Base-by-base conservation (phyloP, 2,888 invertebrate genomes). In the Trypoxylon attenuatum region DNA sequence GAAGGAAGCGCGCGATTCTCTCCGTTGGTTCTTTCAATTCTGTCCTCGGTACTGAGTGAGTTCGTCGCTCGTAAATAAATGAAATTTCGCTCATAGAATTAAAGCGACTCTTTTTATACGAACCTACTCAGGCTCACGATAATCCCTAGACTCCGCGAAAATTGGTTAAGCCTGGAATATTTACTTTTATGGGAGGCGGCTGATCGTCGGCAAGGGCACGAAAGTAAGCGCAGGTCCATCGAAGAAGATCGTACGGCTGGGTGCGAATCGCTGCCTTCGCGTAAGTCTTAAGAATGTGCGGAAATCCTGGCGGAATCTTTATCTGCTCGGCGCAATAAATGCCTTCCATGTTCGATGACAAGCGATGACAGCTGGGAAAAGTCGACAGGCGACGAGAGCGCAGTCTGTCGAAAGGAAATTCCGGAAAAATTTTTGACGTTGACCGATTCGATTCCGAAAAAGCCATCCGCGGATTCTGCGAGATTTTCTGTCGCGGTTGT, bases 181-280 rank as follows among this genome's bases (percentile, higher is more conserved):
- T 54, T 56, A 93, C 90, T 84, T 96, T 96, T 0, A 94, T 93
- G 0, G 96, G 96, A 0, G 95, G 95, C 0, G 90, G 89, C 13
- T 93, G 89, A 49, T 92, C 91, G 60, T 93, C 89, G 0, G 94
- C 91, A 70, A 96, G 87, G 2, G 94, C 94, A 29, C 92, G 90
- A 87, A 95, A 96, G 86, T 94, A 94, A 16, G 93, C 91, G 23
- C 90, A 92, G 0, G 95, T 94, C 96, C 96, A 97, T 70, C 63
- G 71, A 2, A 96, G 89, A 0, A 96, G 89, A 88, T 96, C 96
- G 78, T 92, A 91, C 0, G 96, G 96, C 84, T 96, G 96, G 3
- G 96, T 96, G 76, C 95, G 91, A 65, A 97, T 96, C 0, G 96
- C 96, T 22, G 96, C 95, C 89, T 96, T 96, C 25, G 95, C 94